These are phyloP conservation scores for Seladonia tumulorum DNA, from an alignment of 2,888 invertebrate genomes.

Conservation along the genomic window DNA sequence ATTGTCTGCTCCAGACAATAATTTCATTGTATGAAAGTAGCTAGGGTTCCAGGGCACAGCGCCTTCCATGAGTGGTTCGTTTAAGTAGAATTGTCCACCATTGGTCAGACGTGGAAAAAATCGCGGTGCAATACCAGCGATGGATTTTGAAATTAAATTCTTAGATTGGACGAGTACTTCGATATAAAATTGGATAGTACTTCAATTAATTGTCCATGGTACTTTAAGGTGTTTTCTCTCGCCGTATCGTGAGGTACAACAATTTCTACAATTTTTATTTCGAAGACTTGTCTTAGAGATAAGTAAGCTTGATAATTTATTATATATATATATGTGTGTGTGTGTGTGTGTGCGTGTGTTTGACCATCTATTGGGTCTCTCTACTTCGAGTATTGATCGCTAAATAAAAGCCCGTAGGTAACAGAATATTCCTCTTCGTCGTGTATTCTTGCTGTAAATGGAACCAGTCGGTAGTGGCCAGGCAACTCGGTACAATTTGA, in stretches of 20 bases:
- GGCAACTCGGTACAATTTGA: background rate
- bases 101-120: background rate
- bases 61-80: background rate
- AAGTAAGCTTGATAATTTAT: background rate
- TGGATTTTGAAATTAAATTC: background rate
- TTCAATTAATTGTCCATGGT: background rate
- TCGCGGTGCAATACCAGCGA: background rate
- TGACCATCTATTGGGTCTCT: background rate
- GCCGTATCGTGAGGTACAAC: background rate
- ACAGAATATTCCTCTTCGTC: background rate
- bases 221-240: background rate
- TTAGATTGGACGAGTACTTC: background rate
- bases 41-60: background rate
- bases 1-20: background rate
- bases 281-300: background rate
- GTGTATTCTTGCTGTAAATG: background rate
- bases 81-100: background rate
- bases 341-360: too few relatives aligned
- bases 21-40: background rate
- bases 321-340: too few relatives aligned
- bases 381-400: background rate
- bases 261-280: background rate
- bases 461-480: background rate
- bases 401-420: background rate
- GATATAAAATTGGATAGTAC: too few relatives aligned